Percentiles rank a stretch among this genome's conserved stretches.
These are phyloP conservation scores for Acanthurus leucopareius DNA, from an alignment of 2,797 vertebrate species.

Conservation along the genomic window DNA sequence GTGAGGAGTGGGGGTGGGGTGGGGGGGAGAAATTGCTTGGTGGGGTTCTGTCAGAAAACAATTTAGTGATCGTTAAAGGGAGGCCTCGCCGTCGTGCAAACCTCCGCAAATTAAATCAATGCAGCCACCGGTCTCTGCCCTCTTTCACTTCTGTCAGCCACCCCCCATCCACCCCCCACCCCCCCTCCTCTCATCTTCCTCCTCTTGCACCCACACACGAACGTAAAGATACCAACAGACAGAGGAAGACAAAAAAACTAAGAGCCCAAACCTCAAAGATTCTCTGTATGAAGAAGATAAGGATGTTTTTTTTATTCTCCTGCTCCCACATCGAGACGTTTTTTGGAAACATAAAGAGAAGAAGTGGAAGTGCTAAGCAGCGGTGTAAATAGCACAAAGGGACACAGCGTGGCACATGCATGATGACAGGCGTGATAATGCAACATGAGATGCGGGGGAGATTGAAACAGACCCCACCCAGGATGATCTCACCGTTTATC, in stretches of 20 bases:
- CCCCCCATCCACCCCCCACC: background rate
- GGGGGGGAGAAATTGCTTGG: conserved; percentile 87
- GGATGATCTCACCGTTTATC: conserved; percentile 78
- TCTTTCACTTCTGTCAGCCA: conserved; percentile 75
- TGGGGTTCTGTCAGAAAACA: conserved; percentile 94
- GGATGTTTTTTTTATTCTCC: conserved; percentile 69
- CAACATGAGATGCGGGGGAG: conserved; percentile 75
- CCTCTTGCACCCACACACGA: conserved; percentile 20
- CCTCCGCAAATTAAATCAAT: conserved; percentile 88
- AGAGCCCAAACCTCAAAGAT: conserved; percentile 66
- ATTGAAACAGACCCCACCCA: conserved; percentile 78
- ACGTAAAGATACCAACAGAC: conserved; percentile 36
- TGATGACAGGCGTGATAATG: conserved; percentile 78
- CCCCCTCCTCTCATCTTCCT: conserved; percentile 53
- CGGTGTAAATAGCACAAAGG: conserved; percentile 73
- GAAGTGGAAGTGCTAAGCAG: conserved; percentile 48
- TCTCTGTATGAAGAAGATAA: conserved; percentile 67
- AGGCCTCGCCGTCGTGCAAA: conserved; percentile 86
- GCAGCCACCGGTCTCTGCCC: conserved; percentile 80
- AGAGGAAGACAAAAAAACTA: conserved; percentile 56
- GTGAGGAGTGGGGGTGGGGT: too few species aligned
- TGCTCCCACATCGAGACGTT: conserved; percentile 41
- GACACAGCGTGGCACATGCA: conserved; percentile 66
- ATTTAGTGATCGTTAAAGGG: conserved; percentile 96
- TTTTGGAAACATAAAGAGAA: conserved; percentile 38